These are phyloP conservation scores for Hipparchia semele DNA, from an alignment of 2,888 invertebrate genomes.

Conservation along the genomic window DNA sequence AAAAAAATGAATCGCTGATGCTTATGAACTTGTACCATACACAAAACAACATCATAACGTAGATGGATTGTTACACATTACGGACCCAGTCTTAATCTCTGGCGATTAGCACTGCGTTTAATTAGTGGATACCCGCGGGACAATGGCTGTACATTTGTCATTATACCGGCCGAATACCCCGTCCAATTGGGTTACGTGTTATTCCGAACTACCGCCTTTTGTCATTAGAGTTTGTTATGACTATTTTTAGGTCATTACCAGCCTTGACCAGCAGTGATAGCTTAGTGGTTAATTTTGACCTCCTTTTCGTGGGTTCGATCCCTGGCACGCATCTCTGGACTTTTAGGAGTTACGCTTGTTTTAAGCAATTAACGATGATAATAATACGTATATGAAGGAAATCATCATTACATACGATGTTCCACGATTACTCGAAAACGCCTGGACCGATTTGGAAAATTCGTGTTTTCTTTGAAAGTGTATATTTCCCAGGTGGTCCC, in stretches of 20 bases:
- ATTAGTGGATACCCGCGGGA: slow-evolving; percentile 67
- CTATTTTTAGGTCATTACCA: background rate
- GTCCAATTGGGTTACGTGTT: slow-evolving; percentile 27
- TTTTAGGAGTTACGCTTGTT: too few relatives aligned
- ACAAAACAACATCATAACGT: slow-evolving; percentile 63
- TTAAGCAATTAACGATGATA: too few relatives aligned
- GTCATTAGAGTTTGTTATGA: slow-evolving; percentile 3
- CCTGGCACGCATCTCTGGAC: too few relatives aligned
- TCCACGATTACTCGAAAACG: too few relatives aligned
- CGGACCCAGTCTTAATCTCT: slow-evolving; percentile 72
- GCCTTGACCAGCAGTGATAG: background rate
- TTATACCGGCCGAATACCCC: slow-evolving; percentile 47
- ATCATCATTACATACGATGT: too few relatives aligned
- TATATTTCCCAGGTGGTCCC: too few relatives aligned
- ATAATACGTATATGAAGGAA: too few relatives aligned
- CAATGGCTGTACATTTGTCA: slow-evolving; percentile 63
- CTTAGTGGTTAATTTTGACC: too few relatives aligned
- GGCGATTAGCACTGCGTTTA: slow-evolving; percentile 72
- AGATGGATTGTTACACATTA: slow-evolving; percentile 76
- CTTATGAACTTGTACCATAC: slow-evolving; percentile 47
- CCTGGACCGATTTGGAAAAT: too few relatives aligned
- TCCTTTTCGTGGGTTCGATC: too few relatives aligned
- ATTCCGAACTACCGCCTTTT: slow-evolving; percentile 17
- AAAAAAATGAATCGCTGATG: background rate
- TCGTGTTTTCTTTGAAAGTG: too few relatives aligned